Evolutionary conservation across 2,888 invertebrate genomes (phyloP).

Genomic region (Zootermopsis nevadensis): DNA sequence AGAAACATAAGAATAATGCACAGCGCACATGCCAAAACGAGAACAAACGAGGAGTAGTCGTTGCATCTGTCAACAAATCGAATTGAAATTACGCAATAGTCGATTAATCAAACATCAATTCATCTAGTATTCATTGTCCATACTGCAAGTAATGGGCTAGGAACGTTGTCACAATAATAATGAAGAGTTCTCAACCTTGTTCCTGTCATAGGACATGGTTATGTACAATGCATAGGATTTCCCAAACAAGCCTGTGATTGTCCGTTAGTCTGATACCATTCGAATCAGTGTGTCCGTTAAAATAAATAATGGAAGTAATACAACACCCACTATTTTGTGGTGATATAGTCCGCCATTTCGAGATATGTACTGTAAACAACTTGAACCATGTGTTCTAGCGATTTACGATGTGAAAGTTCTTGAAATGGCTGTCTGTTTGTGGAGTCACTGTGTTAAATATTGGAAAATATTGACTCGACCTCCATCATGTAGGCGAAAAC

Average conservation of each 20-base stretch:
- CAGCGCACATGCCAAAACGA: constrained; percentile 30
- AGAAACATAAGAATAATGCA: constrained; percentile 1
- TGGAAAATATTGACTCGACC: constrained; percentile 5
- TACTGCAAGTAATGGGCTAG: constrained; percentile 9
- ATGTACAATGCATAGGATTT: constrained; percentile 18
- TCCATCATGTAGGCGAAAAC: not conserved
- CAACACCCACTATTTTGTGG: constrained; percentile 10
- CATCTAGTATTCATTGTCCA: not conserved
- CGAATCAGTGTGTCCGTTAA: constrained; percentile 17
- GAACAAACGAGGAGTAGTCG: constrained; percentile 11
- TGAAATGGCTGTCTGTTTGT: constrained; percentile 12
- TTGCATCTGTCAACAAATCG: constrained; percentile 36
- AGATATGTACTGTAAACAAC: constrained; percentile 35
- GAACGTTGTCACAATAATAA: constrained; percentile 30
- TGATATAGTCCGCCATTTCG: not conserved
- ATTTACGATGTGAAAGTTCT: constrained; percentile 34
- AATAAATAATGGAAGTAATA: constrained; percentile 34
- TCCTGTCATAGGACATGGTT: constrained; percentile 30
- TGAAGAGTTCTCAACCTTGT: constrained; percentile 24
- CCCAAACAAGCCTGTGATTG: constrained; percentile 17
- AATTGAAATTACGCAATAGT: constrained; percentile 25
- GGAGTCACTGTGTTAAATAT: not conserved
- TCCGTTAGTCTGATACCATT: not conserved
- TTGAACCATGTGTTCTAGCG: not conserved
- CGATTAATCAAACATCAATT: constrained; percentile 39